Conservation (phyloP, 2,888 invertebrate species). For the Drosophila recens region DNA sequence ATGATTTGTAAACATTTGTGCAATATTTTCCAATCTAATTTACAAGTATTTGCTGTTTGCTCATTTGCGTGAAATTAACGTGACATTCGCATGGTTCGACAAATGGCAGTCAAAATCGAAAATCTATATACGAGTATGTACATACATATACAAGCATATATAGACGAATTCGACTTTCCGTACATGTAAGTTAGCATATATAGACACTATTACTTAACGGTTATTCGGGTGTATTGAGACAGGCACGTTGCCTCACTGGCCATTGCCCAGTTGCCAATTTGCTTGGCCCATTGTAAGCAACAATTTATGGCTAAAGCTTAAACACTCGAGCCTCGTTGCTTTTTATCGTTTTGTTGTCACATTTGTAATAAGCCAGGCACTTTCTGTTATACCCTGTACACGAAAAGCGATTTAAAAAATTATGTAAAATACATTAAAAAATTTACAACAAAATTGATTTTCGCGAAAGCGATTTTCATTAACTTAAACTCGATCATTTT, state of each 20-base stretch:
- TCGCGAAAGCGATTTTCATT: too few species aligned
- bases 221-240: constrained; percentile 12
- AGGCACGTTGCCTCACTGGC: constrained; percentile 18
- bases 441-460: too few species aligned
- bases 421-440: too few species aligned
- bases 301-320: not conserved
- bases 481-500: too few species aligned
- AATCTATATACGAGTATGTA: constrained; percentile 9
- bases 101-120: constrained; percentile 23
- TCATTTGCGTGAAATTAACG: constrained; percentile 59
- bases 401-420: not conserved
- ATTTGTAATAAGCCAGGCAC: too few species aligned
- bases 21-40: constrained; percentile 71
- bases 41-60: constrained; percentile 44
- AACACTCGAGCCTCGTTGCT: not conserved
- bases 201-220: constrained; percentile 40
- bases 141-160: not conserved
- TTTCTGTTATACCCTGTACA: not conserved
- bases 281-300: constrained; percentile 19
- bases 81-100: constrained; percentile 59
- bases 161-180: not conserved
- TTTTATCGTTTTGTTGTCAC: not conserved
- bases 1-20: constrained; percentile 67
- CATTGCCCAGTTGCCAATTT: constrained; percentile 7
- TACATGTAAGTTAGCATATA: constrained; percentile 10